Evolutionary conservation across 2,797 vertebrate genomes (phyloP).

Genomic region (Centroberyx gerrardi): DNA sequence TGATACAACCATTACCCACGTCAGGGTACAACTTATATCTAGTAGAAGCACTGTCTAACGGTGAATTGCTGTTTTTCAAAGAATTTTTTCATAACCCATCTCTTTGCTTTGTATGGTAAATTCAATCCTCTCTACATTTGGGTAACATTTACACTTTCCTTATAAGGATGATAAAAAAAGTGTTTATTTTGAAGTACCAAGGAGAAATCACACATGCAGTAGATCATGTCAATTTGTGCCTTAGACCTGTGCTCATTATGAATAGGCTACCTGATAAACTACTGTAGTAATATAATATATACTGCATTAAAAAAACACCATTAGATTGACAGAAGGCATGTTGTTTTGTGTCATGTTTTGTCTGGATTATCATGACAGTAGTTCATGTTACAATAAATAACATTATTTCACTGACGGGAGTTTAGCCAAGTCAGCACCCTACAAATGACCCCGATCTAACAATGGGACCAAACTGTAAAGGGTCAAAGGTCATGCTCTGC

Average conservation of each 20-base stretch:
- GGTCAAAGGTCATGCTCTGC: constrained; percentile 57
- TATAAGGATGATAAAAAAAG: not conserved
- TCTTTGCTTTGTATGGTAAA: constrained; percentile 21
- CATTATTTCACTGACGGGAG: not conserved
- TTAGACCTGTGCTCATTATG: constrained; percentile 37
- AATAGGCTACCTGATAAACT: constrained; percentile 6
- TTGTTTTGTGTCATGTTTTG: constrained; percentile 19
- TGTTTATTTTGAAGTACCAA: constrained; percentile 14
- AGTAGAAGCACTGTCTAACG: constrained; percentile 62
- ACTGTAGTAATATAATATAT: constrained; percentile 7
- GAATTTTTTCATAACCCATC: not conserved
- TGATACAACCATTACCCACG: constrained; percentile 32
- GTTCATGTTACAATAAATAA: constrained; percentile 22
- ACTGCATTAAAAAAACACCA: constrained; percentile 1
- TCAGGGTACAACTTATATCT: constrained; percentile 36
- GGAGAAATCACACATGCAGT: not conserved
- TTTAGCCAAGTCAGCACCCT: constrained; percentile 21
- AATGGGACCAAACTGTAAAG: constrained; percentile 82
- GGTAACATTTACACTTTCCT: constrained; percentile 18
- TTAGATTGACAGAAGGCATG: not conserved
- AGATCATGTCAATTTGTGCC: constrained; percentile 40
- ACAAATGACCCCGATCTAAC: constrained; percentile 58
- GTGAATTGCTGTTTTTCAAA: constrained; percentile 50
- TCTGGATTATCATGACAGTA: constrained; percentile 32
- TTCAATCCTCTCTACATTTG: constrained; percentile 18